Percentiles rank a stretch among this genome's conserved stretches.
Evolutionary conservation across 2,888 invertebrate genomes (phyloP).

Genomic region (Eristalis intricaria): DNA sequence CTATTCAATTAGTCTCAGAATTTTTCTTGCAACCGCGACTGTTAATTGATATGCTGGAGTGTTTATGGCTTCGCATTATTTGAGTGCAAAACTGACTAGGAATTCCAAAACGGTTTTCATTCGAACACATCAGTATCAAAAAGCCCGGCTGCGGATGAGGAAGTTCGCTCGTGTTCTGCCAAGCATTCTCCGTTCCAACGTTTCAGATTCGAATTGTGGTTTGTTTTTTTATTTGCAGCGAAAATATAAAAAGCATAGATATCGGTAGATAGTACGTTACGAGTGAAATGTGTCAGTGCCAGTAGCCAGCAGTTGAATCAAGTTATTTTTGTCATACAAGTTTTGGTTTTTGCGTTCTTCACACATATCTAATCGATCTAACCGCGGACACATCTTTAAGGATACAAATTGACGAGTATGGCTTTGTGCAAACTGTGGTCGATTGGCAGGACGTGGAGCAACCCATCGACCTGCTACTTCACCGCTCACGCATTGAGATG

Average conservation of each 20-base stretch:
- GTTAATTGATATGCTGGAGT: neutral
- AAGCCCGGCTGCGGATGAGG: neutral
- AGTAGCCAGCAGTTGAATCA: neutral
- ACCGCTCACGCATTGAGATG: slow-evolving; percentile 18
- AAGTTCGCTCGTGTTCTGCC: neutral
- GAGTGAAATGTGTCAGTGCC: slow-evolving; percentile 9
- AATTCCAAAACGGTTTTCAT: neutral
- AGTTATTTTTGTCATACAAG: neutral
- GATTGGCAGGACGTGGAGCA: slow-evolving; percentile 11
- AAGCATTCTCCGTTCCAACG: neutral
- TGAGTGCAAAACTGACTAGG: neutral
- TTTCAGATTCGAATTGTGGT: neutral
- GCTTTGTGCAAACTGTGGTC: slow-evolving; percentile 23
- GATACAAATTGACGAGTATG: neutral
- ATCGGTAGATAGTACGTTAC: neutral
- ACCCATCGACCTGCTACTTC: neutral
- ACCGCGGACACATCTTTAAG: neutral
- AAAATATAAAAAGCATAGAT: neutral
- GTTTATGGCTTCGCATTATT: slow-evolving; percentile 5
- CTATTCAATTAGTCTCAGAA: neutral
- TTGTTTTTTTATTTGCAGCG: neutral
- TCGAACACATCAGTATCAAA: neutral
- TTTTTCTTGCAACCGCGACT: neutral
- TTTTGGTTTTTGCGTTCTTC: neutral
- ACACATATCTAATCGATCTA: neutral